Base-by-base conservation (phyloP, 1,140 invertebrate genomes). In the Stegodyphus mimosarum region DNA sequence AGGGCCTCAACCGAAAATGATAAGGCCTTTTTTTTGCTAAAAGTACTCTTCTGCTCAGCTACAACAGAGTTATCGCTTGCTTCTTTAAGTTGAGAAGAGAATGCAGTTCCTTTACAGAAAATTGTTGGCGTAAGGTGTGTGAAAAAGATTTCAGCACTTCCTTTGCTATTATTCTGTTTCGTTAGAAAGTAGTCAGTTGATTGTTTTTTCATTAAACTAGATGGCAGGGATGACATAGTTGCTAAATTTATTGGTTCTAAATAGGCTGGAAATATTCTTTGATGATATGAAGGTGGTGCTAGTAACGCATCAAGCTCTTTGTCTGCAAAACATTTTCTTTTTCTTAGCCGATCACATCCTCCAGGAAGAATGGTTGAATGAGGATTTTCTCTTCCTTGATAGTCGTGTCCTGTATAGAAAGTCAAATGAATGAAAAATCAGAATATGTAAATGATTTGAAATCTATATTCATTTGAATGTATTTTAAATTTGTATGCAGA, bases 261-360 rank as follows among this genome's bases (percentile, higher is more conserved):
- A 6, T 49, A 52, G 7, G 50, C 15, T 10, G 63, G 17, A 18
- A 75, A 64, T 69, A 53, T 72, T 90, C 90, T 60, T 89, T 85
- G 78, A 90, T 88, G 51, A 89, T 53, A 64, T 11, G 52, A 48
- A 6, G 69, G n/a, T 5, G 80, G 80, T 52, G 80, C 86, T 88
- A 91, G 90, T 15, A 90, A 89, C 52, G 88, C 86, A 85, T 92
- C 91, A 69, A 92, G 88, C 87, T 92, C 91, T 66, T 89, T 90
- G 87, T 92, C 91, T 6, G 91, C 91, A 83, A 92, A 92, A 73
- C 91, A 91, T 48, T 90, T 88, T 60, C 91, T 87, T 87, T 91
- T 91, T n/a, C 91, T 87, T 87, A 91, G 90, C 6, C 91, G 89
- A 75, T 92, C 91, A 87, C 89, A 90, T 49, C 91, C 87, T 52